Base-by-base conservation (phyloP, 2,888 invertebrate species). In the Eristalis pertinax region DNA sequence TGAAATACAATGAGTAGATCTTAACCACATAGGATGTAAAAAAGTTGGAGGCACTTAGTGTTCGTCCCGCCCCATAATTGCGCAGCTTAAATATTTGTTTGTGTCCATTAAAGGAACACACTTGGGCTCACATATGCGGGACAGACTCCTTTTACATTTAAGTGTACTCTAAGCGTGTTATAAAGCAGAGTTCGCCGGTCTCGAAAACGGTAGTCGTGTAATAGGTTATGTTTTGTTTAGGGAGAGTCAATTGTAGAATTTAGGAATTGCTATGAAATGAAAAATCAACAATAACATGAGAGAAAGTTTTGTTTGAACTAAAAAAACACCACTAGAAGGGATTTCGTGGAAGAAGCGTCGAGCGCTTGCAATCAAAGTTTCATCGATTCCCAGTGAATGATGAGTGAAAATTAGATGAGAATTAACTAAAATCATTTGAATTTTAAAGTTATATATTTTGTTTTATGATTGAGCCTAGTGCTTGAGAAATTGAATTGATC, bases 111-210 rank as follows among this genome's bases (percentile, higher is more conserved):
- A 73, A 72, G 56, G 69, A 60, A 50, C 29, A 24, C 32, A 56
- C 58, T 60, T 32, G 26, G 60, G 60, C 60, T 60, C 60, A 74
- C 79, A 62, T 50, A 43, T 73, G 73, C 78, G 72, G 29, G 67
- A 82, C 58, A 83, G 56, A 79, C 82, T 84, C 60, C 62, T 79
- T 65, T 86, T 86, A 86, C 86, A 82, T 82, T 86, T 86, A 86
- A 82, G 78, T 83, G 82, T 86, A 86, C 86, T 82, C 86, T 86
- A 86, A 86, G 86, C 86, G 82, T 67, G 86, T 86, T 41, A 86
- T 73, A 70, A 87, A 76, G 69, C 83, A 72, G 87, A 87, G 83
- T 87, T 87, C 87, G 83, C 87, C 87, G 87, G 76, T 76, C 87
- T 87, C 87, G 67, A 84, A 87, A 84, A 87, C 87, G 83, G 87